Evolutionary conservation across 2,888 invertebrate genomes (phyloP), one percentile per base, ranked within the genome.

Genomic region (Muscina levida): DNA sequence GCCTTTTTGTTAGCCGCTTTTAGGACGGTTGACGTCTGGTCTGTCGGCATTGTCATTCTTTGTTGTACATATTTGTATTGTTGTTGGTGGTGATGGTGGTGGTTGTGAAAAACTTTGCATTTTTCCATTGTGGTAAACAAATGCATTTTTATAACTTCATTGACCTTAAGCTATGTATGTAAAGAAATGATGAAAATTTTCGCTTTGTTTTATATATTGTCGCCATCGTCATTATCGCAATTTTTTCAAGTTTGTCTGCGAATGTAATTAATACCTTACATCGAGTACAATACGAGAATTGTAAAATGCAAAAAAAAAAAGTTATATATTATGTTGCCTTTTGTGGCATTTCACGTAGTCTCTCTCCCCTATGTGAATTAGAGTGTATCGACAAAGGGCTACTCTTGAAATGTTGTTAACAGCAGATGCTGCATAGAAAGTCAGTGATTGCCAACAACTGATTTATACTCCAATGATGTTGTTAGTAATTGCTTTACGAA

Each of bases 91-190:
- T 73, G 19, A 39, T 68, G 53, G 5, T 4, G 62, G 46, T 74
- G 56, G 68, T 68, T 73, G 65, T 79, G 66, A 39, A 13, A 37
- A 8, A 24, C 17, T 57, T 26, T 62, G 53, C 56, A 11, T 57
- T 56, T n/a, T n/a, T 59, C 15, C 15, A 65, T 56, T 66, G 56
- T 62, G 31, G 65, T 59, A 59, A 51, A 11, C n/a, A 15, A 59
- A 59, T 77, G 42, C 59, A 77, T 53, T 77, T 77, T 77, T 62
- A 77, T 26, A 72, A 72, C 67, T 62, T 77, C 77, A 72, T 53
- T 77, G 72, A 77, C 77, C 77, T 68, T 51, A 26, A 48, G 56
- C 26, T 39, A 26, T 66, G 3, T 6, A 42, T n/a, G n/a, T 3
- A 1, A 13, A n/a, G n/a, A n/a, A n/a, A n/a, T n/a, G n/a, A n/a